Evolutionary conservation across 2,888 invertebrate species (phyloP).

Genomic region (Halocaridina rubra): DNA sequence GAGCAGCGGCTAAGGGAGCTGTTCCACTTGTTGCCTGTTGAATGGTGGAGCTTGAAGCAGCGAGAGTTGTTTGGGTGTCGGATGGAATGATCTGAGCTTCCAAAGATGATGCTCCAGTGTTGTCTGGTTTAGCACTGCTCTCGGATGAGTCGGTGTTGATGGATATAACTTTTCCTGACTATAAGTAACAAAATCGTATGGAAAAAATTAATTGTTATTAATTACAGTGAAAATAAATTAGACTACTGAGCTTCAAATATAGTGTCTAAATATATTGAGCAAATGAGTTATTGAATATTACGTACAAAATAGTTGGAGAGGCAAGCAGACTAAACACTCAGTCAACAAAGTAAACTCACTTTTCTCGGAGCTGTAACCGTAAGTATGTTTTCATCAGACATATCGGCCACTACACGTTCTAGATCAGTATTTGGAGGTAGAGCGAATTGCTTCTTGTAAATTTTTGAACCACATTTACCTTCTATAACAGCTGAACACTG

Average conservation of each 20-base stretch:
- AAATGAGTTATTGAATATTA: no score
- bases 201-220: background rate
- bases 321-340: background rate
- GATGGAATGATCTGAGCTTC: background rate
- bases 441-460: constrained; percentile 44
- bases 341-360: background rate
- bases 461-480: constrained; percentile 6
- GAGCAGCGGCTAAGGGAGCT: background rate
- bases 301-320: background rate
- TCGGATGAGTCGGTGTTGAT: background rate
- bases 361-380: constrained; percentile 56
- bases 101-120: background rate
- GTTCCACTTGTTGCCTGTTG: constrained; percentile 2
- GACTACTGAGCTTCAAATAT: no score
- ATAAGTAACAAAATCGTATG: background rate
- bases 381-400: constrained; percentile 59
- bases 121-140: background rate
- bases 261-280: background rate
- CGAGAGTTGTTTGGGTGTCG: background rate
- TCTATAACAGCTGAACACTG: constrained; percentile 49
- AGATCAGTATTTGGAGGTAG: constrained; percentile 48
- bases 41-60: background rate
- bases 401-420: constrained; percentile 51
- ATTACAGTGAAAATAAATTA: background rate
- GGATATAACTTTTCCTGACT: background rate